A percentile compares a stretch with the other conserved stretches of the same genome.
Evolutionary conservation across 2,113 vertebrate species (phyloP).

Genomic region (Hyla sarda): DNA sequence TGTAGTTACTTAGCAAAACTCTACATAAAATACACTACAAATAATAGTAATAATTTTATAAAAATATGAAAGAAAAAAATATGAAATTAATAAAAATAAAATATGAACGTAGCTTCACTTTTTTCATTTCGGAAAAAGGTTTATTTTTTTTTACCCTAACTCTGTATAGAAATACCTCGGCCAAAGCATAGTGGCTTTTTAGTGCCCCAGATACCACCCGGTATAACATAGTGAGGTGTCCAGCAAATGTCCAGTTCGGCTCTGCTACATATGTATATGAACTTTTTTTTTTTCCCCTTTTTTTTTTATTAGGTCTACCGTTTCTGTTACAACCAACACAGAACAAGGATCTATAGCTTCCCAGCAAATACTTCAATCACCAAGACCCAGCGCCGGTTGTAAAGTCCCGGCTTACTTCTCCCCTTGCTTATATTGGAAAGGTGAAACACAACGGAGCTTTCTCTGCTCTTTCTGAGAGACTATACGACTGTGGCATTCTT

Average conservation of each 20-base stretch:
- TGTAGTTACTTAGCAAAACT: too few relatives aligned
- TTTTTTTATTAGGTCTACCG: background rate
- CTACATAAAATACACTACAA: too few relatives aligned
- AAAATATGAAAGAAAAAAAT: too few relatives aligned
- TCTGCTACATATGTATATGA: background rate
- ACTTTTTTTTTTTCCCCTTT: background rate
- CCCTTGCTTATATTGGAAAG: background rate
- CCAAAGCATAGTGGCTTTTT: too few relatives aligned
- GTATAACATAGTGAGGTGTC: too few relatives aligned
- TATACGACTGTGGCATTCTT: conserved; percentile 26
- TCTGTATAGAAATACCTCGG: too few relatives aligned
- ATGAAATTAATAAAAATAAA: too few relatives aligned
- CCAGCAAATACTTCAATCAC: conserved; percentile 19
- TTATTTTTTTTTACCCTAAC: too few relatives aligned
- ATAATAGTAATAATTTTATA: too few relatives aligned
- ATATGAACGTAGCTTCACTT: too few relatives aligned
- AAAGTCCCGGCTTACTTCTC: background rate
- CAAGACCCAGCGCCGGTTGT: background rate
- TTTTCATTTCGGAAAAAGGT: too few relatives aligned
- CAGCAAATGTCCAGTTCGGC: background rate
- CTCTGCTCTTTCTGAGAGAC: conserved; percentile 1
- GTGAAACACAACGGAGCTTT: conserved; percentile 34
- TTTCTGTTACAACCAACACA: background rate
- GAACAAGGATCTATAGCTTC: background rate
- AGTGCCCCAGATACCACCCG: too few relatives aligned